phyloP scores from a whole-genome alignment of 2,797 vertebrate genomes.

The Amazonetta brasiliensis region DNA sequence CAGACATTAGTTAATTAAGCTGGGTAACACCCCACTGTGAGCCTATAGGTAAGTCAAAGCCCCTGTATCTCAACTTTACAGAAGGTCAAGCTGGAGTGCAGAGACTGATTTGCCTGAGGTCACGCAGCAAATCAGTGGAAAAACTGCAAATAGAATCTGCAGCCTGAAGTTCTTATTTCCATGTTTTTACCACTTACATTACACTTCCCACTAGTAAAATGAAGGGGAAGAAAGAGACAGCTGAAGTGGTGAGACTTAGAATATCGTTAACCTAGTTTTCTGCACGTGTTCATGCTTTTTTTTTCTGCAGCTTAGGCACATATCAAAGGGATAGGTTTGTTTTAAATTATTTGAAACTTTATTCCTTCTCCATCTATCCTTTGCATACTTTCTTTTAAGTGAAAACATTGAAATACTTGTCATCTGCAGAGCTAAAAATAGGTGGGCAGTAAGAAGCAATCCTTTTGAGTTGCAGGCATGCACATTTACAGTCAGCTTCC shows the following conservation, averaged over 20 bases:
- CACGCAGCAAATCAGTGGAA: conserved; percentile 54
- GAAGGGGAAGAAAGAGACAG: not conserved
- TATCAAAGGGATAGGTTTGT: not conserved
- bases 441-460: not conserved
- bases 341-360: not conserved
- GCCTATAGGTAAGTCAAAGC: conserved; percentile 49
- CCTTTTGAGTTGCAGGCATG: not conserved
- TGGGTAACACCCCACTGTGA: not conserved
- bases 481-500: not conserved
- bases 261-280: conserved; percentile 54
- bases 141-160: conserved; percentile 45
- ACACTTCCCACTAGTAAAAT: conserved; percentile 50
- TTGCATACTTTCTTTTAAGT: not conserved
- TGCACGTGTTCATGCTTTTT: not conserved
- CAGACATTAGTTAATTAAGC: conserved; percentile 61
- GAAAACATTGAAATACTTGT: not conserved
- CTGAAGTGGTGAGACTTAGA: conserved; percentile 30
- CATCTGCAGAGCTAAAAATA: not conserved
- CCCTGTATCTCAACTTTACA: conserved; percentile 53
- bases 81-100: conserved; percentile 53
- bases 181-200: conserved; percentile 44
- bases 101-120: conserved; percentile 61
- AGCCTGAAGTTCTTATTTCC: conserved; percentile 47
- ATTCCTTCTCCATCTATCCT: not conserved
- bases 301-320: not conserved